Base-by-base conservation (phyloP, 2,113 vertebrate genomes). In the Psittacula cyanocephala region DNA sequence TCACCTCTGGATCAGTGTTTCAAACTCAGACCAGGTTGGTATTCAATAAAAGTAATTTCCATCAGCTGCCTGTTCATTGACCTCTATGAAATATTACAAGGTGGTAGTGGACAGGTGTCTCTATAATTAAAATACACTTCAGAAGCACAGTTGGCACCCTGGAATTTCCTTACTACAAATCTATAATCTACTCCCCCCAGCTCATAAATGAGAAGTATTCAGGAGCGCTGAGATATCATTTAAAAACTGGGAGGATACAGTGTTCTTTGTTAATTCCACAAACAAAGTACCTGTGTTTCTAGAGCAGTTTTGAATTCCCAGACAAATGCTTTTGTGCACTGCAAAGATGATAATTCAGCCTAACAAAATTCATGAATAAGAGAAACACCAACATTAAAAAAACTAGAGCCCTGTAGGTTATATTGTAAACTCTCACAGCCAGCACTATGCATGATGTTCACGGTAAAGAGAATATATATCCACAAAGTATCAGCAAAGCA, bases 71-170 rank as follows among this genome's bases (percentile, higher is more conserved):
- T 96, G 50, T 50, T 94, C 86, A 59, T 63, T 94, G 86, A 90
- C 74, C 91, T 86, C 96, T 86, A 11, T 63, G 69, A 96, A 86
- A 92, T 68, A 92, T 46, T 84, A 69, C 33, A 96, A 86, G 29
- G 84, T 91, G 47, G 59, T 95, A 60, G 92, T 43, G 63, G 96
- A 96, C 94, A 96, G 94, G 91, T 96, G 93, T 90, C 94, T 94
- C 41, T 89, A 82, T 49, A 91, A 96, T 92, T 96, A 95, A 97
- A 97, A 94, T 78, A 69, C 43, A 86, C 57, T 89, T 72, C 4
- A 24, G 84, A 88, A 87, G 77, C 60, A 81, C 80, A 95, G 92
- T 87, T 95, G 95, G 77, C 78, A 89, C 69, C 43, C 69, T 91
- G 92, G 79, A 95, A 95, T 97, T 84, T 91, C 82, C 86, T 86